A percentile compares a stretch with the other conserved stretches of the same genome.
Evolutionary conservation across 2,797 vertebrate species (phyloP).

Genomic region (Acanthurus leucopareius): DNA sequence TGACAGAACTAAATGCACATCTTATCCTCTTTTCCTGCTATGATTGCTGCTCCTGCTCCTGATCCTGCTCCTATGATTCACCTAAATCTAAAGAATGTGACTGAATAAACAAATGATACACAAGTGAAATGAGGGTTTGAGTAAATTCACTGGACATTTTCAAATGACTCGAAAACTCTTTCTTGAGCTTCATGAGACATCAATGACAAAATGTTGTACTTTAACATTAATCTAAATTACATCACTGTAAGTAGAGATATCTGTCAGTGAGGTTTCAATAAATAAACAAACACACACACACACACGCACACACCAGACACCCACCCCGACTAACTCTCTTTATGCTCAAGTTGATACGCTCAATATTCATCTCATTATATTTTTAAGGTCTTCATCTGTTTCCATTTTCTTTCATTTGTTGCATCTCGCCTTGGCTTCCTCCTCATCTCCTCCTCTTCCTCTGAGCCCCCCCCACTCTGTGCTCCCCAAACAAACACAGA

Average conservation of each 20-base stretch:
- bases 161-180: slow-evolving; percentile 48
- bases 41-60: no score
- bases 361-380: slow-evolving; percentile 81
- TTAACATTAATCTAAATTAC: slow-evolving; percentile 69
- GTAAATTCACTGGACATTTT: slow-evolving; percentile 36
- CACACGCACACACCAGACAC: slow-evolving; percentile 1
- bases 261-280: slow-evolving; percentile 71
- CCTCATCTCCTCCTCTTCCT: slow-evolving; percentile 61
- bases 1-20: neutral
- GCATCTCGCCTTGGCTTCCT: slow-evolving; percentile 67
- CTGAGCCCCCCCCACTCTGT: slow-evolving; percentile 16
- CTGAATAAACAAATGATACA: slow-evolving; percentile 12
- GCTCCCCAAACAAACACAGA: slow-evolving; percentile 69
- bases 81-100: slow-evolving; percentile 20
- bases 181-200: slow-evolving; percentile 30
- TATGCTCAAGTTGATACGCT: slow-evolving; percentile 70
- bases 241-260: slow-evolving; percentile 43
- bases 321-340: slow-evolving; percentile 56
- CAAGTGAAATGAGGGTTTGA: slow-evolving; percentile 25
- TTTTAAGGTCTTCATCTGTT: slow-evolving; percentile 83
- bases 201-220: slow-evolving; percentile 44
- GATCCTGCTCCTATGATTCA: neutral
- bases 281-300: slow-evolving; percentile 45
- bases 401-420: slow-evolving; percentile 83
- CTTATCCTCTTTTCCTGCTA: no score